These are phyloP conservation scores for Elegia similella DNA, from an alignment of 2,888 invertebrate genomes.

Conservation along the genomic window DNA sequence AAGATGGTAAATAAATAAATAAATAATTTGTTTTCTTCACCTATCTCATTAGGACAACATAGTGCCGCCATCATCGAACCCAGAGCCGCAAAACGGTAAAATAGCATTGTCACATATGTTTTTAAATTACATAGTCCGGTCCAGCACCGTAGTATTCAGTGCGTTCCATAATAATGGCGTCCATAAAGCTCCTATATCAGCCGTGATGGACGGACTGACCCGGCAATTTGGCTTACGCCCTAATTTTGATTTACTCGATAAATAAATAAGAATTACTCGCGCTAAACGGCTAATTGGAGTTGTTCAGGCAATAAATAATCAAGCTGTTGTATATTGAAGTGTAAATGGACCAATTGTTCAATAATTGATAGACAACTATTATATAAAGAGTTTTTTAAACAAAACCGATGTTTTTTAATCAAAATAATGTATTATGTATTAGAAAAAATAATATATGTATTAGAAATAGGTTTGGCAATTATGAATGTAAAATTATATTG, in stretches of 20 bases:
- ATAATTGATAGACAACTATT: neutral
- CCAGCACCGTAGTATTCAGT: neutral
- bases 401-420: too few relatives aligned
- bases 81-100: too few relatives aligned
- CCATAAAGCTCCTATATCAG: constrained; percentile 6
- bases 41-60: too few relatives aligned
- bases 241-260: constrained; percentile 37
- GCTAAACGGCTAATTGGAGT: constrained; percentile 22
- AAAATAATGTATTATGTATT: too few relatives aligned
- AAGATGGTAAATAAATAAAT: too few relatives aligned
- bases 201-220: constrained; percentile 7
- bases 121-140: neutral
- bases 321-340: neutral
- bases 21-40: too few relatives aligned
- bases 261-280: constrained; percentile 35
- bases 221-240: constrained; percentile 9
- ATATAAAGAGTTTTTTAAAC: too few relatives aligned
- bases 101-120: too few relatives aligned
- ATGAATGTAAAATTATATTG: too few relatives aligned
- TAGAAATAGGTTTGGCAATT: too few relatives aligned
- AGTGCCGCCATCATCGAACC: too few relatives aligned
- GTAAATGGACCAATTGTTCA: neutral
- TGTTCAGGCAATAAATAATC: constrained; percentile 1
- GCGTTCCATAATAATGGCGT: neutral
- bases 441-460: too few relatives aligned